Conservation (phyloP, 2,113 vertebrate genomes). For the Reinhardtius hippoglossoides region DNA sequence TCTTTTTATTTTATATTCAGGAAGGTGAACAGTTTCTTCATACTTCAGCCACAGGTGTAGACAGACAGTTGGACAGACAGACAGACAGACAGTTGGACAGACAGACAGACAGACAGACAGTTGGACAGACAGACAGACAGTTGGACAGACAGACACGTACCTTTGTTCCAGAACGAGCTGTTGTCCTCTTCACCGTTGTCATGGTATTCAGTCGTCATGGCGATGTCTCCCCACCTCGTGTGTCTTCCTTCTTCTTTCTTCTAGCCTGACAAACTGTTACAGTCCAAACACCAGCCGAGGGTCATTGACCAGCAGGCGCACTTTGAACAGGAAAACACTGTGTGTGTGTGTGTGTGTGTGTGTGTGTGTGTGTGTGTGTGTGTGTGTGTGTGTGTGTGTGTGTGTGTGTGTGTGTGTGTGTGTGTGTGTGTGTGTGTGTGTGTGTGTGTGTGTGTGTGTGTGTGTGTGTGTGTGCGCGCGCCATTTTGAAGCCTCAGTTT, state of each 20-base stretch:
- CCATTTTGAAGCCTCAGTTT: too few relatives aligned
- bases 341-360: conserved; percentile 12
- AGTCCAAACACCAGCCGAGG: conserved; percentile 26
- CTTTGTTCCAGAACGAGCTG: conserved; percentile 67
- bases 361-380: conserved; percentile 5
- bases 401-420: too few relatives aligned
- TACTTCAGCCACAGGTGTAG: not conserved
- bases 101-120: not conserved
- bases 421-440: too few relatives aligned
- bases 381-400: not conserved
- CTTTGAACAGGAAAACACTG: conserved; percentile 52
- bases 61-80: not conserved
- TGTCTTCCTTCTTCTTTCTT: not conserved
- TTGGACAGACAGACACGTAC: conserved; percentile 8
- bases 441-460: too few relatives aligned
- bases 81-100: not conserved
- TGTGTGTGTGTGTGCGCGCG: too few relatives aligned
- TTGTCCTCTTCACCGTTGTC: conserved; percentile 45
- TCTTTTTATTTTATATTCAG: not conserved
- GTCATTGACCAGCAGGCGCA: conserved; percentile 35
- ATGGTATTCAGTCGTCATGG: conserved; percentile 68
- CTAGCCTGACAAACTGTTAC: not conserved
- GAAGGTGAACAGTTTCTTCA: not conserved
- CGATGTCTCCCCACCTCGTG: not conserved
- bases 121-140: not conserved